Conservation (phyloP, 2,888 invertebrate genomes). For the Platycnemis pennipes region DNA sequence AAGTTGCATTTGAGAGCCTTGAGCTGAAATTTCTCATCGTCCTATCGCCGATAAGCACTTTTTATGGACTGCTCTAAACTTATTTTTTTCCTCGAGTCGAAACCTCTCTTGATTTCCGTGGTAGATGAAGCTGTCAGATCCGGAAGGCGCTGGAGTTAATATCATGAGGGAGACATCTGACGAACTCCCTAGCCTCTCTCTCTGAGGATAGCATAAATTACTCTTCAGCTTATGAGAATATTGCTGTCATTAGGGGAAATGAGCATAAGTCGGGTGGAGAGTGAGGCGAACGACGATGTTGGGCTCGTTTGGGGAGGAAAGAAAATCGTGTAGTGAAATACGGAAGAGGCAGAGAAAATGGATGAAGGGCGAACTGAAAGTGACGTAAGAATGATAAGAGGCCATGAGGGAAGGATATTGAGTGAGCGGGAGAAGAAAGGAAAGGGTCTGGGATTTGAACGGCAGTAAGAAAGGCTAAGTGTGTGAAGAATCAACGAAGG, state of each 20-base stretch:
- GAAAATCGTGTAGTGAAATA: too few relatives aligned
- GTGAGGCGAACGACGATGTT: too few relatives aligned
- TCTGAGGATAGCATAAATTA: not conserved
- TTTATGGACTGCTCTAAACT: not conserved
- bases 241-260: not conserved
- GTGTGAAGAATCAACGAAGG: too few relatives aligned
- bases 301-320: too few relatives aligned
- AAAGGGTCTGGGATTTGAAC: too few relatives aligned
- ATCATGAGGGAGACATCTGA: not conserved
- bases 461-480: too few relatives aligned
- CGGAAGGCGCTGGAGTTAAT: not conserved
- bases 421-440: too few relatives aligned
- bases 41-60: not conserved
- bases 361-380: too few relatives aligned
- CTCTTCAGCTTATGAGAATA: not conserved
- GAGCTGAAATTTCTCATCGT: not conserved
- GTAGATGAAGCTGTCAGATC: not conserved
- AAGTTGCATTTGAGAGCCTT: not conserved
- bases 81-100: not conserved
- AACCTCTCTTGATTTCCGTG: not conserved
- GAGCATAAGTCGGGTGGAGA: too few relatives aligned
- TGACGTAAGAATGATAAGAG: too few relatives aligned
- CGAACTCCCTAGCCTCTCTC: not conserved
- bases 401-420: too few relatives aligned
- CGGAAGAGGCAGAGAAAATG: too few relatives aligned